phyloP scores from a whole-genome alignment of 2,797 vertebrate species.

The Otus scops region DNA sequence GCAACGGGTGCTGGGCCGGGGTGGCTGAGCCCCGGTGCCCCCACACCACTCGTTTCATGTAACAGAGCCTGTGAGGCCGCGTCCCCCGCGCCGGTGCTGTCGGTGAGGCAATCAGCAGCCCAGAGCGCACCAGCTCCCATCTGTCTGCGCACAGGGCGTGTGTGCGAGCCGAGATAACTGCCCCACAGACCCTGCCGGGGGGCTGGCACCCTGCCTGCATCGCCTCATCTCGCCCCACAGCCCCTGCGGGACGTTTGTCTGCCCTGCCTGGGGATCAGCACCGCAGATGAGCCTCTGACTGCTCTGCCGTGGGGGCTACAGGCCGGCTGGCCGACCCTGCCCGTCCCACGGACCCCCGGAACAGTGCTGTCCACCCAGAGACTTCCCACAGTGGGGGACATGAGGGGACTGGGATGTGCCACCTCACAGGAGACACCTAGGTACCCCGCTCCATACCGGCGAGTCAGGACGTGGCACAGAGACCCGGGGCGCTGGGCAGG shows the following conservation, averaged over 20 bases:
- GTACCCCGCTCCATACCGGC: accelerated
- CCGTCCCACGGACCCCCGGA: accelerated
- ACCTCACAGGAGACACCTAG: background rate
- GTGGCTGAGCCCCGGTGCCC: background rate
- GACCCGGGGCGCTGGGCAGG: accelerated
- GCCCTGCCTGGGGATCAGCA: background rate
- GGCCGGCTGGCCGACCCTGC: background rate
- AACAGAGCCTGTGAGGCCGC: background rate
- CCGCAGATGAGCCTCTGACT: accelerated
- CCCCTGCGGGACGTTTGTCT: background rate
- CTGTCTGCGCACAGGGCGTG: background rate
- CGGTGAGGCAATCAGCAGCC: slow-evolving; percentile 28
- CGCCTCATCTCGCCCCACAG: slow-evolving; percentile 14
- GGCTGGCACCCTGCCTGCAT: slow-evolving; percentile 21
- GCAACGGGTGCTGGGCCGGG: background rate
- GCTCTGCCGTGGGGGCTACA: accelerated
- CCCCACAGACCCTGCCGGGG: background rate
- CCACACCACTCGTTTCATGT: background rate
- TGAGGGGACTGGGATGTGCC: background rate
- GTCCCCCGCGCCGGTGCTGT: background rate
- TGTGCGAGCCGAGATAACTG: slow-evolving; percentile 48
- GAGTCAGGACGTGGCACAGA: accelerated
- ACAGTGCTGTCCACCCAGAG: accelerated
- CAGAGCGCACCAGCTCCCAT: slow-evolving; percentile 4
- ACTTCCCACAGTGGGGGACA: accelerated